Base-by-base conservation (phyloP, 2,888 invertebrate genomes). In the Mesorhabditis sp. region DNA sequence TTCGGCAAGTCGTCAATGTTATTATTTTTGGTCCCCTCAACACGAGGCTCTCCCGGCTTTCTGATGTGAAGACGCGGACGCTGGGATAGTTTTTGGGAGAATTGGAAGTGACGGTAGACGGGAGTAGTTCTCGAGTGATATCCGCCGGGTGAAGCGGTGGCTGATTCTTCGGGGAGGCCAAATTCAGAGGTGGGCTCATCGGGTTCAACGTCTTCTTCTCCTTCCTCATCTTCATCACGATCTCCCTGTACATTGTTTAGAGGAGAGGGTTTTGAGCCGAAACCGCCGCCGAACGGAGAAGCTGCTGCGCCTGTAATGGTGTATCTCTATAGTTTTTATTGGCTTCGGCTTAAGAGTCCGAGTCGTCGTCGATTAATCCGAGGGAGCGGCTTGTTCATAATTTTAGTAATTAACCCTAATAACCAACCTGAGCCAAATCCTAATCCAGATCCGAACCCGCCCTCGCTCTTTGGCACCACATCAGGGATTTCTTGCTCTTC, bases 61-160 rank as follows among this genome's bases (percentile, higher is more conserved):
- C 83, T 75, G 70, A 84, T 84, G 68, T 78, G 74, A 67, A 84
- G 74, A 45, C 83, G 76, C 45, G 84, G 84, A 67, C 84, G 74
- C 69, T 80, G 80, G 69, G 76, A 77, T 72, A 84, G 74, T 72
- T 82, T 82, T 72, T 82, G 77, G 64, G 79, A 77, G 70, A 82
- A 80, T 67, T 78, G 80, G 73, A 78, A 80, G 71, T 71, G 77
- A 67, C 72, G 76, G 66, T 72, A 71, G 67, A 70, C 72, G 28
- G 75, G 76, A 63, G 74, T 75, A 4, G 78, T 76, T 50, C 80
- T 72, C 62, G 75, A 78, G 70, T 77, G 76, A 68, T 82, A 78
- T 68, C 74, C 74, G 45, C 76, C 69, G 67, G 76, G 67, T 67
- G 72, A 62, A 28, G 28, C 28, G 2, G 28, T 28, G n/a, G n/a